These are phyloP conservation scores for Habroteleia sp. DNA, from an alignment of 2,888 invertebrate genomes.

Conservation along the genomic window DNA sequence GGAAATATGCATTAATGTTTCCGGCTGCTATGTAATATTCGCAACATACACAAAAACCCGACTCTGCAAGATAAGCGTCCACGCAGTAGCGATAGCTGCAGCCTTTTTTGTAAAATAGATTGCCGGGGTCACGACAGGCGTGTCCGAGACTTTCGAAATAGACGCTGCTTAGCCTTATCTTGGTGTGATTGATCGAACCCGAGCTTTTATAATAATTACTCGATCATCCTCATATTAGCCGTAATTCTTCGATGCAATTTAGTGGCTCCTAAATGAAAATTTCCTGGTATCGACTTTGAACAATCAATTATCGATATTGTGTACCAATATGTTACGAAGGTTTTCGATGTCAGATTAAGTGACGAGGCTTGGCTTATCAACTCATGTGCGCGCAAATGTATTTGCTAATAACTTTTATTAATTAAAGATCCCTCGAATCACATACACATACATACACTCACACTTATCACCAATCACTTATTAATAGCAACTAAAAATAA, in stretches of 20 bases:
- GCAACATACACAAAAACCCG: constrained; percentile 52
- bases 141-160: constrained; percentile 70
- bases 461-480: no score
- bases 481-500: no score
- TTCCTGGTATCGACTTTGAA: constrained; percentile 35
- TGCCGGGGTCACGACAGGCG: constrained; percentile 67
- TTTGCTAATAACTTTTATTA: constrained; percentile 40
- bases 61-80: constrained; percentile 54
- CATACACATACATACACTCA: no score
- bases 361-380: constrained; percentile 36
- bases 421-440: constrained; percentile 17
- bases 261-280: constrained; percentile 51
- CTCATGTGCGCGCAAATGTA: constrained; percentile 18
- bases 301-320: constrained; percentile 58
- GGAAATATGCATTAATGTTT: constrained; percentile 58
- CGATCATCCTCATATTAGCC: constrained; percentile 73
- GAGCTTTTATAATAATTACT: constrained; percentile 79
- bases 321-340: constrained; percentile 35
- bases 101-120: constrained; percentile 66
- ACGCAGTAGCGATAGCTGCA: constrained; percentile 61
- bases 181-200: constrained; percentile 76
- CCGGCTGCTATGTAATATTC: constrained; percentile 50
- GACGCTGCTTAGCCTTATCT: constrained; percentile 71
- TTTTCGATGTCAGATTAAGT: constrained; percentile 32
- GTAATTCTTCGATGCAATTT: constrained; percentile 73